Conservation (phyloP, 2,888 invertebrate genomes). For the Volucella inanis region DNA sequence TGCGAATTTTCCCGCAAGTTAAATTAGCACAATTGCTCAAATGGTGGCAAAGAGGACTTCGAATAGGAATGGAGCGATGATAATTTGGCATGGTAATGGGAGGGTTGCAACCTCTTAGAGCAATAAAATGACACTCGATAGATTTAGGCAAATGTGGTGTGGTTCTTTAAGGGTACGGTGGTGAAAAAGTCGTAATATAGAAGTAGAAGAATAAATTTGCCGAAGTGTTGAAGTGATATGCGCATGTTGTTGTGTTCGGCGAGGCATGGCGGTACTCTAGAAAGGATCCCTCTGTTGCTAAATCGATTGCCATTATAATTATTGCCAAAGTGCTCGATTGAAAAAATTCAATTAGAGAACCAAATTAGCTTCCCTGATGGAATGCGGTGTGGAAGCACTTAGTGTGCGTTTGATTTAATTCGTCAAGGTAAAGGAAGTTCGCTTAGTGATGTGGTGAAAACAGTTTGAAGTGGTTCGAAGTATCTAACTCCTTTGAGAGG, state of each 20-base stretch:
- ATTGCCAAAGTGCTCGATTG: constrained; percentile 57
- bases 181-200: neutral
- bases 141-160: neutral
- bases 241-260: constrained; percentile 3
- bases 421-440: neutral
- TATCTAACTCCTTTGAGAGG: constrained; percentile 1
- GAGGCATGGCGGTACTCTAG: neutral
- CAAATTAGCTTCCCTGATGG: constrained; percentile 24
- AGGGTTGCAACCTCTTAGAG: neutral
- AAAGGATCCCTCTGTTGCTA: constrained; percentile 28
- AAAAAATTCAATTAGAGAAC: constrained; percentile 44
- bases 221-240: neutral
- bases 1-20: constrained; percentile 43
- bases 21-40: constrained; percentile 45
- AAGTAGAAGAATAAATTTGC: neutral
- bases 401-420: constrained; percentile 21
- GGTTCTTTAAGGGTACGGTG: neutral
- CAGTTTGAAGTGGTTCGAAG: no score
- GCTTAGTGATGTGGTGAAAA: no score
- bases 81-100: constrained; percentile 16
- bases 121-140: constrained; percentile 39
- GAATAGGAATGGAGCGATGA: constrained; percentile 6
- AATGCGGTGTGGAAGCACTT: constrained; percentile 7
- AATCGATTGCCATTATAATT: constrained; percentile 49
- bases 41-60: neutral